Evolutionary conservation across 2,797 vertebrate species (phyloP).

Genomic region (Pempheris klunzingeri): DNA sequence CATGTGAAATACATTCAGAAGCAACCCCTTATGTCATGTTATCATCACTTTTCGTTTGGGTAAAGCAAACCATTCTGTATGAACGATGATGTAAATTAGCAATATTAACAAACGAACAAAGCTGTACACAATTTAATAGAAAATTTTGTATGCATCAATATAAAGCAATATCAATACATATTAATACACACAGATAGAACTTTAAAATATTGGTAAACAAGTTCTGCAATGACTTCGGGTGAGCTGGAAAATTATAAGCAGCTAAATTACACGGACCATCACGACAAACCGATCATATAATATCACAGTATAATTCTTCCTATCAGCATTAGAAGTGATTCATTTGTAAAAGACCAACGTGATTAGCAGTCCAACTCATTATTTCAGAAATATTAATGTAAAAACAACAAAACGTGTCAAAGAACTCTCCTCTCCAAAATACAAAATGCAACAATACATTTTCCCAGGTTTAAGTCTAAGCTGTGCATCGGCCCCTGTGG

Average conservation of each 20-base stretch:
- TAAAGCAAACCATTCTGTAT: slow-evolving; percentile 31
- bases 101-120: slow-evolving; percentile 64
- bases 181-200: slow-evolving; percentile 47
- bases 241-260: slow-evolving; percentile 26
- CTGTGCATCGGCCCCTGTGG: slow-evolving; percentile 42
- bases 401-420: slow-evolving; percentile 22
- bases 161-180: slow-evolving; percentile 65
- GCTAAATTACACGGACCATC: slow-evolving; percentile 46
- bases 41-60: slow-evolving; percentile 21
- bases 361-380: slow-evolving; percentile 30
- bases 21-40: slow-evolving; percentile 77
- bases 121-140: slow-evolving; percentile 70
- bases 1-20: slow-evolving; percentile 79
- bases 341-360: neutral
- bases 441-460: slow-evolving; percentile 12
- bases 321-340: slow-evolving; percentile 38
- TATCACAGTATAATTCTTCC: slow-evolving; percentile 71
- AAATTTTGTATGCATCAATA: slow-evolving; percentile 65
- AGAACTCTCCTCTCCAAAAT: slow-evolving; percentile 2
- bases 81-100: slow-evolving; percentile 55
- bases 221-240: slow-evolving; percentile 40
- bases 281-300: slow-evolving; percentile 52
- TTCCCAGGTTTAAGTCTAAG: slow-evolving; percentile 30
- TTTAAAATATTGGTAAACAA: slow-evolving; percentile 53
- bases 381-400: slow-evolving; percentile 15